phyloP scores from a whole-genome alignment of 2,888 invertebrate species.

The Himalopsyche anomala region DNA sequence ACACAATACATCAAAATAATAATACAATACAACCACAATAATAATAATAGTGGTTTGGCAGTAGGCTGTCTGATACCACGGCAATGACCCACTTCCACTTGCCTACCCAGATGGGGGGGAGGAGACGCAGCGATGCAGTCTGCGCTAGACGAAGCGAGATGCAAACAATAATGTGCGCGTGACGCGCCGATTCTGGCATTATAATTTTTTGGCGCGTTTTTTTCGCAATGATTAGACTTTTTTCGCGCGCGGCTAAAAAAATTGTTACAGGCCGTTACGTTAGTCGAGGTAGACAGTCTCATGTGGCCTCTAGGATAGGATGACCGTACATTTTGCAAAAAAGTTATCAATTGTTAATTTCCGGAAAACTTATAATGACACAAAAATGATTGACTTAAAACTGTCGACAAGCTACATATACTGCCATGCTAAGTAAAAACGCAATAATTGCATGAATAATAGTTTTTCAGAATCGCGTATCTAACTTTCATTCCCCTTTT shows the following conservation, averaged over 20 bases:
- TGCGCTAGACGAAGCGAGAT: not conserved
- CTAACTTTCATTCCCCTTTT: too few relatives aligned
- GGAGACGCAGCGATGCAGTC: not conserved
- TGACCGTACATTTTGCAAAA: not conserved
- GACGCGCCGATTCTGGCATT: conserved; percentile 21
- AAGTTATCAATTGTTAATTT: too few relatives aligned
- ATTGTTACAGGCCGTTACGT: conserved; percentile 33
- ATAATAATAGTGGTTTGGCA: not conserved
- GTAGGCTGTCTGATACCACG: conserved; percentile 30
- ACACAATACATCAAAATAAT: conserved; percentile 28
- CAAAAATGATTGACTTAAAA: too few relatives aligned
- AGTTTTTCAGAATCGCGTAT: too few relatives aligned
- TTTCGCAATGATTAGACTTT: conserved; percentile 21
- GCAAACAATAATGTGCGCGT: conserved; percentile 16
- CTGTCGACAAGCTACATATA: too few relatives aligned
- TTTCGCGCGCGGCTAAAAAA: conserved; percentile 24
- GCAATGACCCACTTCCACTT: conserved; percentile 34
- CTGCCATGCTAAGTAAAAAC: too few relatives aligned
- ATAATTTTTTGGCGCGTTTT: conserved; percentile 34
- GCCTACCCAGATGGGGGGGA: not conserved
- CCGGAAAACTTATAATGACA: too few relatives aligned
- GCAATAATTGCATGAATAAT: too few relatives aligned
- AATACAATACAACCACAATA: conserved; percentile 29
- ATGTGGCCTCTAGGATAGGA: conserved; percentile 1
- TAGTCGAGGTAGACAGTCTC: conserved; percentile 17